phyloP scores from a whole-genome alignment of 2,888 invertebrate genomes.

The Alviniconcha strummeri region DNA sequence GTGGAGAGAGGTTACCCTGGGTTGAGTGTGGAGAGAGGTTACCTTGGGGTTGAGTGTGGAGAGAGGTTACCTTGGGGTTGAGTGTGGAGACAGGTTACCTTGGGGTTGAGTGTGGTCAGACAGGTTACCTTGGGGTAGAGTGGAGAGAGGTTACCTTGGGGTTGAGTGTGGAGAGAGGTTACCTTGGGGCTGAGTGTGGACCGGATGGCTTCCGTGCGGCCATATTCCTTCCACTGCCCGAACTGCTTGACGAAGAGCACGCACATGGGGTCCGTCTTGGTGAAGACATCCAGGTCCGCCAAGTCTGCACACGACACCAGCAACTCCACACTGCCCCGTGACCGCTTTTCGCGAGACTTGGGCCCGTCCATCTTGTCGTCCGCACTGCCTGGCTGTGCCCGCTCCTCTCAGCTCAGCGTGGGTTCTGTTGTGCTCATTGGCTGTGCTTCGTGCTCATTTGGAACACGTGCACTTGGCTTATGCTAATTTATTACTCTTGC shows the following conservation, averaged over 20 bases:
- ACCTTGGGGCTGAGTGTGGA: constrained; percentile 59
- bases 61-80: not conserved
- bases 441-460: no score
- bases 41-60: no score
- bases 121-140: no score
- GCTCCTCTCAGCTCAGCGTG: no score
- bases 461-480: no score
- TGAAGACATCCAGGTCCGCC: constrained; percentile 59
- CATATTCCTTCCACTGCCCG: constrained; percentile 63
- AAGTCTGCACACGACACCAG: constrained; percentile 57
- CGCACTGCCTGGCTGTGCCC: no score
- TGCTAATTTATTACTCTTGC: no score
- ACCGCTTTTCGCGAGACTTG: not conserved
- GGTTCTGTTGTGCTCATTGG: no score
- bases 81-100: not conserved
- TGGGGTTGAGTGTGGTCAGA: no score
- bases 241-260: constrained; percentile 60
- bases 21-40: no score
- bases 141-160: not conserved
- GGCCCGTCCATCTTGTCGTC: constrained; percentile 5
- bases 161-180: not conserved
- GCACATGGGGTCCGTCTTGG: constrained; percentile 64
- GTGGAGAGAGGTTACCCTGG: not conserved
- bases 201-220: constrained; percentile 58
- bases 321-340: constrained; percentile 47